Base-by-base conservation (phyloP, 2,797 vertebrate genomes). In the Clarias pachynema region DNA sequence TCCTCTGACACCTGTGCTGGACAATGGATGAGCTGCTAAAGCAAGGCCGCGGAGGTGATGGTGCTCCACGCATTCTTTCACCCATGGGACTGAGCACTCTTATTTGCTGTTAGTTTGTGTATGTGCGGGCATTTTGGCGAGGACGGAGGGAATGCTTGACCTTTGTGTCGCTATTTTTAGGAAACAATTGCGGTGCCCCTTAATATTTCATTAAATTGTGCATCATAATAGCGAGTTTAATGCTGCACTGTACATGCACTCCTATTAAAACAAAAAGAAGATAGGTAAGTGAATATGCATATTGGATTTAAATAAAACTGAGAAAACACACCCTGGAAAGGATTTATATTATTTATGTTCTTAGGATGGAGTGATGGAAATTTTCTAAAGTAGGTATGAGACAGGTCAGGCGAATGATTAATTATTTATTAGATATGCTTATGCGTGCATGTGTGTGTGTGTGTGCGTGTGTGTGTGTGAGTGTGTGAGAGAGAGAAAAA, bases 1-100 rank as follows among this genome's bases (percentile, higher is more conserved):
- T 83, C 82, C 68, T 81, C 37, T 81, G 85, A 78, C 83, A 86
- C 72, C 24, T 86, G 81, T 49, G 18, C 72, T 18, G 3, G 74
- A 87, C 66, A 87, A 87, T 74, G n/a, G 83, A 89, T 86, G 84
- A 82, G 82, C 68, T 82, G 84, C 79, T 81, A 79, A 70, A 49
- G 57, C 72, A 65, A 84, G 77, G 70, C 81, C 40, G 1, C 81
- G 79, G 80, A 75, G 57, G 75, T 84, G 77, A 85, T 72, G 20
- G 62, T 69, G 78, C 68, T 75, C 29, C 68, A 70, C 18, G 40
- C 29, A 57, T 40, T 34, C 26, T 53, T 72, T 72, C 14, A 60
- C 70, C 66, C 22, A 26, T 53, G 82, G 59, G 66, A 68, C 3
- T 75, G 66, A 60, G 29, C 59, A 29, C 37, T 65, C 78, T 53